Evolutionary conservation across 2,113 vertebrate genomes (phyloP).

Genomic region (Microcebus murinus): DNA sequence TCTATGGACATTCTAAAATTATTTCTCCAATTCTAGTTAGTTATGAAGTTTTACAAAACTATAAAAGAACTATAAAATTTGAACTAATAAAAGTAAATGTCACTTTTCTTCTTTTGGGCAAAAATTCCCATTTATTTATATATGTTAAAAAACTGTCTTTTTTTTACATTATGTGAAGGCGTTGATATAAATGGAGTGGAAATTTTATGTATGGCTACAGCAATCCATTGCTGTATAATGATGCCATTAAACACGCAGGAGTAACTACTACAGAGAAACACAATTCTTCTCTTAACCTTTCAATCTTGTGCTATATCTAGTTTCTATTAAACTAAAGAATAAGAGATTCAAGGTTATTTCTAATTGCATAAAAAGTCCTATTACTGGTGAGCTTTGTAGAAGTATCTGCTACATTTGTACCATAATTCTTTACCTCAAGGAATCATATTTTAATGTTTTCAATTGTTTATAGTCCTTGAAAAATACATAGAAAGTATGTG

Average conservation of each 20-base stretch:
- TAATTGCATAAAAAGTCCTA: slow-evolving; percentile 53
- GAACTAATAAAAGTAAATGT: not conserved
- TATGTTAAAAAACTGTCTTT: not conserved
- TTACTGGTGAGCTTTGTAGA: slow-evolving; percentile 48
- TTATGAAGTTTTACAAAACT: slow-evolving; percentile 33
- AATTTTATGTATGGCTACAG: not conserved
- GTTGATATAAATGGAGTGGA: not conserved
- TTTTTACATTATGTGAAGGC: not conserved
- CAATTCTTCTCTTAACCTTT: slow-evolving; percentile 43
- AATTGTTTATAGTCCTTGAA: slow-evolving; percentile 55
- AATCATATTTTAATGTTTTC: slow-evolving; percentile 42
- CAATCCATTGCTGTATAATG: not conserved
- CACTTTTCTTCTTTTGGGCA: not conserved
- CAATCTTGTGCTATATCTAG: not conserved
- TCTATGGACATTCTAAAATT: slow-evolving; percentile 41
- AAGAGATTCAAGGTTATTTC: slow-evolving; percentile 50
- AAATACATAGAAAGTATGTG: not conserved
- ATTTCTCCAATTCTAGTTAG: not conserved
- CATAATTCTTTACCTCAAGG: slow-evolving; percentile 35
- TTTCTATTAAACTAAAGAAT: slow-evolving; percentile 15
- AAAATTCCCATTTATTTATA: not conserved
- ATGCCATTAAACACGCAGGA: not conserved
- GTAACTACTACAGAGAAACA: slow-evolving; percentile 43
- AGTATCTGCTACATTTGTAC: slow-evolving; percentile 9
- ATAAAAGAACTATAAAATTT: not conserved